phyloP scores from a whole-genome alignment of 2,113 vertebrate genomes.

The Columba livia region DNA sequence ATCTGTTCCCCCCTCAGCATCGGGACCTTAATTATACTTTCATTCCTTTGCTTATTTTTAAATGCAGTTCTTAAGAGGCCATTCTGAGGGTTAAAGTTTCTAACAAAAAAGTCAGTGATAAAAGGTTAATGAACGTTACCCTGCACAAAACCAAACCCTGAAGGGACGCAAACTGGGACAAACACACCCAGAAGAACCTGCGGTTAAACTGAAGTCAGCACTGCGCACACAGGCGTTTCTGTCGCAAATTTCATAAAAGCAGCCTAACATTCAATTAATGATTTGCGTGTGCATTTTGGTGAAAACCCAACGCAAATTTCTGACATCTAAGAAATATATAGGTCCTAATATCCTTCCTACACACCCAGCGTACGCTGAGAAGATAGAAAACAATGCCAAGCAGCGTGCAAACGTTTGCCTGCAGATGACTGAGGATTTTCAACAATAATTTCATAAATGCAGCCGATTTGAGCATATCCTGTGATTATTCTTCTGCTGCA shows the following conservation, averaged over 20 bases:
- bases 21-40: background rate
- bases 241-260: background rate
- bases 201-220: background rate
- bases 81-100: background rate
- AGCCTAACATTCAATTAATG: background rate
- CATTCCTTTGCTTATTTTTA: background rate
- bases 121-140: background rate
- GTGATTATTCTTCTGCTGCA: background rate
- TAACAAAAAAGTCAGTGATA: background rate
- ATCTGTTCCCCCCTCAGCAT: background rate
- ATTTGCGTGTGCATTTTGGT: background rate
- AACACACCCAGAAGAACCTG: background rate
- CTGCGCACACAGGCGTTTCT: accelerated
- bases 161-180: background rate
- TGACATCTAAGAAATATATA: background rate
- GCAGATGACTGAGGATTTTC: background rate
- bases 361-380: background rate
- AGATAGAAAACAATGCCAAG: background rate
- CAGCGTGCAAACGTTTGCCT: background rate
- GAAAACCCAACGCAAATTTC: background rate
- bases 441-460: constrained; percentile 12
- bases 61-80: background rate
- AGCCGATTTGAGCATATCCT: background rate
- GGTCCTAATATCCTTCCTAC: accelerated
- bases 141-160: background rate